A percentile compares a stretch with the other conserved stretches of the same genome.
These are phyloP conservation scores for Crossoptilon crossoptilon DNA, from an alignment of 2,797 vertebrate genomes.

Conservation along the genomic window DNA sequence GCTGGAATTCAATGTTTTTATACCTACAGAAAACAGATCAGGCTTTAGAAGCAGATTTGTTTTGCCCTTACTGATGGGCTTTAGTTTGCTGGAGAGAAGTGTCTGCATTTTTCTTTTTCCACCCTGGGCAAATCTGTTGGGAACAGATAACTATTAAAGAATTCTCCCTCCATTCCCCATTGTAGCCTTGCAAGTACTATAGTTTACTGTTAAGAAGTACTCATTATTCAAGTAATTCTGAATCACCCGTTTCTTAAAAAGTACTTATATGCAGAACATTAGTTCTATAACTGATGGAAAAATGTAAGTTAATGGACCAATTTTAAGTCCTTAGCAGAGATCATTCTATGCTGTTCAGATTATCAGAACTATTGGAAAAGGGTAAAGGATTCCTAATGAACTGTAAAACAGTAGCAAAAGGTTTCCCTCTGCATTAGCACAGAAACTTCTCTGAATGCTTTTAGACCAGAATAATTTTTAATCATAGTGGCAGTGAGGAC, in stretches of 20 bases:
- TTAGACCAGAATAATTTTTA: neutral
- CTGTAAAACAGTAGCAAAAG: neutral
- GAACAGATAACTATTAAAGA: neutral
- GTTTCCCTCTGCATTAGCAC: neutral
- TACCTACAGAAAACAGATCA: neutral
- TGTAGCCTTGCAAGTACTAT: neutral
- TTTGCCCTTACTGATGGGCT: neutral
- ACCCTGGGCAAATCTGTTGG: neutral
- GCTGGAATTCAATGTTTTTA: neutral
- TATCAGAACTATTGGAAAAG: neutral
- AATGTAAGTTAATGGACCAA: slow-evolving; percentile 18
- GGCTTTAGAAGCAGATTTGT: neutral
- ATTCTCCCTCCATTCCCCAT: neutral
- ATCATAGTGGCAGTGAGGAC: neutral
- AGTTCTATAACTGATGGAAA: slow-evolving; percentile 6
- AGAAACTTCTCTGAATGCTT: neutral
- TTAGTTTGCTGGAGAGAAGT: neutral
- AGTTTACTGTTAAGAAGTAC: neutral
- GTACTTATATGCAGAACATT: neutral
- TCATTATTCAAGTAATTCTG: neutral
- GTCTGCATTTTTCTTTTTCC: neutral
- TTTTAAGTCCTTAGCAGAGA: neutral
- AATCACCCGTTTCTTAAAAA: neutral
- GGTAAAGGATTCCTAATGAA: neutral
- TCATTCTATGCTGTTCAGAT: neutral